Percentiles rank a stretch among this genome's conserved stretches.
These are phyloP conservation scores for Percopsis omiscomaycus DNA, from an alignment of 2,797 vertebrate genomes.

Conservation along the genomic window DNA sequence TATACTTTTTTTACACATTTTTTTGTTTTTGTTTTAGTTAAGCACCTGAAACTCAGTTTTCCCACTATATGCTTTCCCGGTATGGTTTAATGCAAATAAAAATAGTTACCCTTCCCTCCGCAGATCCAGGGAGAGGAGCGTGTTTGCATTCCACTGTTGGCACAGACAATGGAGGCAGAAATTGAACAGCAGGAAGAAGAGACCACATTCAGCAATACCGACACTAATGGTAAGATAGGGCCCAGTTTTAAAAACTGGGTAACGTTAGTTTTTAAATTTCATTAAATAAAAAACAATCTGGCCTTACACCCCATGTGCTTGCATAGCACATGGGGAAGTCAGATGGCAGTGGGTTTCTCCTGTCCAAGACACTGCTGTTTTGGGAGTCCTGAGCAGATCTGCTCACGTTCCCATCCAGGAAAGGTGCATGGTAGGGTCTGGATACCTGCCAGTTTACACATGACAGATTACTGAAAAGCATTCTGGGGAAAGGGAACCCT, in stretches of 20 bases:
- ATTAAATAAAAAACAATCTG: conserved; percentile 29
- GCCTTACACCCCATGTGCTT: conserved; percentile 23
- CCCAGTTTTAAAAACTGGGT: neutral
- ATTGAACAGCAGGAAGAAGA: conserved; percentile 89
- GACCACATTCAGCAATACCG: conserved; percentile 89
- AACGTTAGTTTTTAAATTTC: neutral
- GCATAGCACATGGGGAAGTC: conserved; percentile 62
- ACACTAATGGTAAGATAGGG: conserved; percentile 89
- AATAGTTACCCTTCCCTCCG: neutral
- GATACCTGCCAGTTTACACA: conserved; percentile 52
- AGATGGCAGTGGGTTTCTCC: conserved; percentile 65
- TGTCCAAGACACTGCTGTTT: conserved; percentile 69
- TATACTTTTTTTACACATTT: too few relatives aligned
- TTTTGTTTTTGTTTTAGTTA: too few relatives aligned
- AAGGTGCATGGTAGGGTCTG: conserved; percentile 49
- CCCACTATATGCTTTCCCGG: too few relatives aligned
- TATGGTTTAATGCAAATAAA: too few relatives aligned
- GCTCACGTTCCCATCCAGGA: conserved; percentile 64
- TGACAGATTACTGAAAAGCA: conserved; percentile 43
- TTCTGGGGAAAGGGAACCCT: conserved; percentile 17
- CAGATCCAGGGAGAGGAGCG: conserved; percentile 66
- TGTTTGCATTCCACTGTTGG: conserved; percentile 66
- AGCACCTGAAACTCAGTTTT: too few relatives aligned
- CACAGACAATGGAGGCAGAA: conserved; percentile 92
- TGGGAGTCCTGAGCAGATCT: conserved; percentile 56